Evolutionary conservation across 2,797 vertebrate species (phyloP).

Genomic region (Philypnodon macrostomus): DNA sequence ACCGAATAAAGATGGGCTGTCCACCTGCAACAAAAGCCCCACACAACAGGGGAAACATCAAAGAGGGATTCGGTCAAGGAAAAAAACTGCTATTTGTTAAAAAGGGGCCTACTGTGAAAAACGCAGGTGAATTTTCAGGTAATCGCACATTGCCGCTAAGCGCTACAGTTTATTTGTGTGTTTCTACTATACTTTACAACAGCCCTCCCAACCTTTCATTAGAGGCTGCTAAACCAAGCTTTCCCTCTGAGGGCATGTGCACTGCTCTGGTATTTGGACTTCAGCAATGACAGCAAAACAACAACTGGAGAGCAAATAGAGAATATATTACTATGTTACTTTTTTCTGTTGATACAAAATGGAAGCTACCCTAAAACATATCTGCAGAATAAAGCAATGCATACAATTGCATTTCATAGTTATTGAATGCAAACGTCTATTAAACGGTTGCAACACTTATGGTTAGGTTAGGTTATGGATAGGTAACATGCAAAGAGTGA

Average conservation of each 20-base stretch:
- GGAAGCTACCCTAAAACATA: no score
- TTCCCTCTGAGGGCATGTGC: background rate
- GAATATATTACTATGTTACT: background rate
- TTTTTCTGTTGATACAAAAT: no score
- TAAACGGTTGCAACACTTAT: no score
- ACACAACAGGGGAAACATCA: constrained; percentile 56
- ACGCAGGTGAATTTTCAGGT: constrained; percentile 53
- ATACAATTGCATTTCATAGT: no score
- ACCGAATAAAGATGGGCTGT: constrained; percentile 49
- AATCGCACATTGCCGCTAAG: constrained; percentile 35
- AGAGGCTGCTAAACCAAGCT: constrained; percentile 9
- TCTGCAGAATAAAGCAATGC: no score
- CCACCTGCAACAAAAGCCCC: constrained; percentile 49
- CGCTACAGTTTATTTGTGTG: constrained; percentile 30
- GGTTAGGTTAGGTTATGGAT: no score
- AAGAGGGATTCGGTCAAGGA: constrained; percentile 35
- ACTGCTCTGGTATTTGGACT: background rate
- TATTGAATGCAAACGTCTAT: no score
- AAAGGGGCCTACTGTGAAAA: constrained; percentile 57
- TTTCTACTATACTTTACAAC: constrained; percentile 12
- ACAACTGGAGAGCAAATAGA: background rate
- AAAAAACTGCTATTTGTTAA: constrained; percentile 22
- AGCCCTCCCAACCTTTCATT: constrained; percentile 38
- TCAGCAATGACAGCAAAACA: background rate
- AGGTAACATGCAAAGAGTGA: no score